Base-by-base conservation (phyloP, 2,888 invertebrate species). In the Resseliella maxima region DNA sequence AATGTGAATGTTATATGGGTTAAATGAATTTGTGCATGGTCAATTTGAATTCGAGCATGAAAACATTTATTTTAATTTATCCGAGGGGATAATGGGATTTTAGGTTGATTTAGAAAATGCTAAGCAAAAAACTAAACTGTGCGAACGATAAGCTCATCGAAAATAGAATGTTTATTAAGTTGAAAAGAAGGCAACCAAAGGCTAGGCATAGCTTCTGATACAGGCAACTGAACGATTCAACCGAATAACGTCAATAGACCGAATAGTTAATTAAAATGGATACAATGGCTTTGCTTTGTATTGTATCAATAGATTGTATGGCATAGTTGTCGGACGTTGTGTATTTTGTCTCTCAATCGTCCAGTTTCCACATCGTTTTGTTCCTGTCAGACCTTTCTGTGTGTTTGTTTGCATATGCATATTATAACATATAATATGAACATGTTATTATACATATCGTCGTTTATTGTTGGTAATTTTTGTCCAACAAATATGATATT, bases 61-160 rank as follows among this genome's bases (percentile, higher is more conserved):
- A 38, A 83, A 24, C 83, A 83, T 83, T 83, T 38, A 83, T 36
- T 83, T 83, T 83, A 83, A 83, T 83, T 83, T 83, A 83, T 83
- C 83, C 38, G 38, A 83, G n/a, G 38, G 83, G 83, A 83, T 83
- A 83, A 83, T 83, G 38, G 38, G 38, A 83, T 83, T 83, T 36
- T 72, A 31, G 72, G 72, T 72, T 72, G 72, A 72, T 72, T 72
- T 72, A 72, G 72, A 72, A 72, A 72, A 72, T 72, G 72, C 35
- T 72, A 18, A 72, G 18, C 72, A 35, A 72, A 72, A 72, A 72
- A 72, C 72, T 72, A 72, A 72, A 72, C n/a, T 72, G 59, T 59
- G 59, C 59, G 59, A 35, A 72, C 72, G 72, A 72, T 72, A 72
- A 72, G 72, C 72, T 72, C 31, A 72, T 72, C 72, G 72, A 72